phyloP scores from a whole-genome alignment of 2,113 vertebrate genomes.

The Eulemur macaco region DNA sequence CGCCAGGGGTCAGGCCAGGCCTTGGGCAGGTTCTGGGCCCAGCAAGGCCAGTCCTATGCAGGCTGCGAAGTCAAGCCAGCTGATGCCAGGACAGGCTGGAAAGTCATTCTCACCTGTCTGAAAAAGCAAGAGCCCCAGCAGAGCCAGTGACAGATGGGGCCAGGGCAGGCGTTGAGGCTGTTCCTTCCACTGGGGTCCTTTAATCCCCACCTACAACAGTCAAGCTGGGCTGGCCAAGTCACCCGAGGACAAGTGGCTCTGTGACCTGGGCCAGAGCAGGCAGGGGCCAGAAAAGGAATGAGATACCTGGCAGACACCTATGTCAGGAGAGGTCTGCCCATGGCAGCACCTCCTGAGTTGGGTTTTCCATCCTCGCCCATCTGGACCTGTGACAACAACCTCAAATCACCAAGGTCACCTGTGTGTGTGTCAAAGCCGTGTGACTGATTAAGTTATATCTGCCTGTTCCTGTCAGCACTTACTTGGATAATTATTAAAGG shows the following conservation, averaged over 20 bases:
- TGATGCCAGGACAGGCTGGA: background rate
- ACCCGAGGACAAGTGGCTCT: background rate
- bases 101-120: background rate
- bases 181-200: background rate
- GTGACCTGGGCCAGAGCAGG: background rate
- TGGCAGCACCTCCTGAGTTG: background rate
- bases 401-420: conserved; percentile 4
- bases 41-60: background rate
- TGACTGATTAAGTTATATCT: background rate
- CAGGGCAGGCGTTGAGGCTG: background rate
- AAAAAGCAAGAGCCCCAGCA: background rate
- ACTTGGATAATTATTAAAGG: background rate
- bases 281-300: background rate
- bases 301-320: background rate
- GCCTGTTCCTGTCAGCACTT: background rate
- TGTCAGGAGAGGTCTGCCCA: background rate
- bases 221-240: background rate
- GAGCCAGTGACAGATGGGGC: background rate
- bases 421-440: background rate
- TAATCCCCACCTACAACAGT: background rate
- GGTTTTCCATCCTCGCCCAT: background rate
- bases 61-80: background rate
- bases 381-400: background rate
- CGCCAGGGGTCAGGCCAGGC: no score
- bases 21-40: background rate